Evolutionary conservation across 2,797 vertebrate genomes (phyloP), one percentile per base, ranked within the genome.

Genomic region (Pampus argenteus): DNA sequence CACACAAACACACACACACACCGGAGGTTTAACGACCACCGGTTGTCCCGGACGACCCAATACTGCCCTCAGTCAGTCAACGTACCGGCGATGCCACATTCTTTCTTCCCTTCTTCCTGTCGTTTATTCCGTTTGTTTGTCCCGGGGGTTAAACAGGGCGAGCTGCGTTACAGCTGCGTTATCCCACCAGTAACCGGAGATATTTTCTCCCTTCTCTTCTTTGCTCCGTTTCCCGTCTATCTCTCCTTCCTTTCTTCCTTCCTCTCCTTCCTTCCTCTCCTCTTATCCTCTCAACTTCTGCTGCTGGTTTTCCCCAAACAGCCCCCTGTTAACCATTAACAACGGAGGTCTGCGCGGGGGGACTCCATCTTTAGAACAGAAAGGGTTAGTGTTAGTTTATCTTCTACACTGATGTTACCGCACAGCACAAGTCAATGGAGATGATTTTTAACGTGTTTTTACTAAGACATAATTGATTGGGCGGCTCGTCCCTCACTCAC

Each of bases 351-450:
- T 81, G 72, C 72, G 51, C 14, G 74, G 40, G 74, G 70, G 67
- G 86, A 79, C 87, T 89, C 87, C 90, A 87, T 91, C 79, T 86
- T 86, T 86, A 85, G 81, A 79, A 76, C 70, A 68, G 66, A 42
- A 66, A 36, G 17, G 61, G 36, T n/a, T n/a, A n/a, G 26, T 64
- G 25, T 61, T 62, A 49, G 61, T 76, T 68, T 73, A 56, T 60
- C 62, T 66, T 76, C 47, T n/a, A 34, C 25, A 23, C 10, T 17
- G 64, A 23, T 84, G 61, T 50, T 40, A 48, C 0, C 63, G 52
- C 57, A 42, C 66, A 66, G 57, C 49, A 11, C 15, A 44, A 38
- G 69, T 69, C 38, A 76, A n/a, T 31, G 42, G 42, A 55, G 57
- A 15, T 9, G 52, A 0, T 57, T 26, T 68, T 29, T n/a, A 29